Evolutionary conservation across 1,140 invertebrate genomes (phyloP).

Genomic region (Coelopa frigida): DNA sequence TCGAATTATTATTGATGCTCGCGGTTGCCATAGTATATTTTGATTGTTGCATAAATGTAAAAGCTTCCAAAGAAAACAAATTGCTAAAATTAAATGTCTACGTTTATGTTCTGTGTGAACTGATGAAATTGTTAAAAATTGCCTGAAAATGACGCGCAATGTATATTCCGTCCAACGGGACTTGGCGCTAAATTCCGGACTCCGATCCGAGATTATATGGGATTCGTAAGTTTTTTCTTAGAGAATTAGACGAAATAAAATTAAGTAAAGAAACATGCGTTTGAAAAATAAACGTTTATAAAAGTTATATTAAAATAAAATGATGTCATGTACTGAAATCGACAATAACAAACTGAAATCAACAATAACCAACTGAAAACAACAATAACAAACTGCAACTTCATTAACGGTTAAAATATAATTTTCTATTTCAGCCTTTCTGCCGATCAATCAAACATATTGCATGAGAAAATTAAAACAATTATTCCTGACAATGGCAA

Average conservation of each 20-base stretch:
- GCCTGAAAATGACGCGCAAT: constrained; percentile 22
- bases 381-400: neutral
- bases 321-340: neutral
- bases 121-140: too few species aligned
- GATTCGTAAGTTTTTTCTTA: constrained; percentile 26
- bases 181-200: constrained; percentile 26
- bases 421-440: constrained; percentile 17
- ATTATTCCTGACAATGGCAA: constrained; percentile 17
- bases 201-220: constrained; percentile 35
- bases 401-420: too few species aligned
- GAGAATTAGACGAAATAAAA: neutral
- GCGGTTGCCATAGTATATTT: neutral
- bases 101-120: too few species aligned
- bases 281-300: neutral
- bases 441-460: constrained; percentile 22
- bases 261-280: neutral
- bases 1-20: too few species aligned
- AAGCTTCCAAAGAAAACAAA: neutral
- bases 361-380: too few species aligned
- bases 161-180: constrained; percentile 33
- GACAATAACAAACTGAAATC: neutral
- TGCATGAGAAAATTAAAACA: constrained; percentile 27
- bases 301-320: neutral
- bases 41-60: neutral
- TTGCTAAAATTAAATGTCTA: neutral